Conservation (phyloP, 2,888 invertebrate genomes). For the Trichogramma evanescens region DNA sequence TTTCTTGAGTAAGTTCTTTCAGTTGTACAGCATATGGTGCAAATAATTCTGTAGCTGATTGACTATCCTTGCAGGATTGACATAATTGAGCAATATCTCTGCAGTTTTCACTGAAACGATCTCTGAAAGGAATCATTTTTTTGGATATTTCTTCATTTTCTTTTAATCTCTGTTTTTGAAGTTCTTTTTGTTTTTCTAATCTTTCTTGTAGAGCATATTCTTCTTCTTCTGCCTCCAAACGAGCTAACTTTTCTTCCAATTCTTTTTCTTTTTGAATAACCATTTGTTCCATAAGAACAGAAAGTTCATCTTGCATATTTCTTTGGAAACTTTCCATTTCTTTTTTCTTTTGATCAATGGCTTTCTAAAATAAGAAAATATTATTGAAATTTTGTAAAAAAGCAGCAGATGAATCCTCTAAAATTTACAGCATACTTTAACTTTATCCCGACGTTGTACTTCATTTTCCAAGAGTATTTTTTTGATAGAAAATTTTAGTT, state of each 20-base stretch:
- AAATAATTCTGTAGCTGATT: conserved; percentile 27
- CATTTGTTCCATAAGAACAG: conserved; percentile 21
- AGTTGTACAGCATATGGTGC: conserved; percentile 30
- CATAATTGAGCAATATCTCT: conserved; percentile 29
- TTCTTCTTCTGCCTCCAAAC: conserved; percentile 53
- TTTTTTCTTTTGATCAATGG: conserved; percentile 39
- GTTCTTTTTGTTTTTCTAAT: conserved; percentile 46
- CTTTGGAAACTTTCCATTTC: conserved; percentile 41
- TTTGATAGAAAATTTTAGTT: conserved; percentile 36
- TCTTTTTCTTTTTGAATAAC: conserved; percentile 36
- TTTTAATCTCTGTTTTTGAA: conserved; percentile 45
- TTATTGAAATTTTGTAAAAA: background rate
- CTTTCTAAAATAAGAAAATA: conserved; percentile 28
- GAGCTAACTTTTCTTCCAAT: conserved; percentile 45
- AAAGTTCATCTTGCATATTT: conserved; percentile 38
- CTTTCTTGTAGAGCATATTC: conserved; percentile 52
- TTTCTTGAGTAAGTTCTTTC: conserved; percentile 41
- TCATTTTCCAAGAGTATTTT: conserved; percentile 42
- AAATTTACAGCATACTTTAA: conserved; percentile 27
- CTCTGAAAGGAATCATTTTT: conserved; percentile 37
- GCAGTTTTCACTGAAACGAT: conserved; percentile 29
- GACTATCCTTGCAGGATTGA: conserved; percentile 32
- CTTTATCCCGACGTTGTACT: conserved; percentile 36
- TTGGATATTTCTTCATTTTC: conserved; percentile 49
- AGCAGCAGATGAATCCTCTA: too few relatives aligned